Evolutionary conservation across 2,888 invertebrate species (phyloP).

Genomic region (Scaptomyza cyrtandrae): DNA sequence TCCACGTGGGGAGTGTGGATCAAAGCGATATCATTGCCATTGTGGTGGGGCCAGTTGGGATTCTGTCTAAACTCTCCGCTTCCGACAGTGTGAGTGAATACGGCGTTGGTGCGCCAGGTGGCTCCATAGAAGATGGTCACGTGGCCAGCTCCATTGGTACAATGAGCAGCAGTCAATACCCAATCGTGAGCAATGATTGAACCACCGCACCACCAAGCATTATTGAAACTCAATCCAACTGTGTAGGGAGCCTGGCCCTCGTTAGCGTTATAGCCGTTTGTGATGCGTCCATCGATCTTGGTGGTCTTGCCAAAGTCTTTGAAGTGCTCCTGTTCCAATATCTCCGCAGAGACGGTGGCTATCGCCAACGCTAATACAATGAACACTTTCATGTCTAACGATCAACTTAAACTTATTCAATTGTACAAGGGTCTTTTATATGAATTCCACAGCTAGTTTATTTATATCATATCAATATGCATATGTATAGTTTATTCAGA

Average conservation of each 20-base stretch:
- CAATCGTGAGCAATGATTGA: conserved; percentile 61
- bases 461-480: no score
- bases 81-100: conserved; percentile 57
- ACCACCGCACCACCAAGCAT: conserved; percentile 70
- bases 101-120: conserved; percentile 60
- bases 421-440: no score
- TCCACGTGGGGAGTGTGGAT: conserved; percentile 62
- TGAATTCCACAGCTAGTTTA: no score
- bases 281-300: conserved; percentile 54
- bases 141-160: conserved; percentile 45
- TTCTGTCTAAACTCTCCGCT: conserved; percentile 57
- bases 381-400: conserved; percentile 33
- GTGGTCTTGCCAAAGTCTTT: conserved; percentile 25
- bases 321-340: conserved; percentile 27
- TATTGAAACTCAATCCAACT: conserved; percentile 70
- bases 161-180: conserved; percentile 67
- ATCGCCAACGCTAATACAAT: conserved; percentile 26
- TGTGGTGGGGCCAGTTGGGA: conserved; percentile 35
- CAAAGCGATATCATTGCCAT: conserved; percentile 72
- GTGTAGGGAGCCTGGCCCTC: conserved; percentile 73
- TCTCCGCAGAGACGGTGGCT: conserved; percentile 26
- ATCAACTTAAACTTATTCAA: background rate
- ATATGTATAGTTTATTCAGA: no score
- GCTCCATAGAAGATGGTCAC: conserved; percentile 68
- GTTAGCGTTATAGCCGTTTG: conserved; percentile 60